Conservation (phyloP, 1,140 invertebrate genomes). For the Caenorhabditis briggsae region DNA sequence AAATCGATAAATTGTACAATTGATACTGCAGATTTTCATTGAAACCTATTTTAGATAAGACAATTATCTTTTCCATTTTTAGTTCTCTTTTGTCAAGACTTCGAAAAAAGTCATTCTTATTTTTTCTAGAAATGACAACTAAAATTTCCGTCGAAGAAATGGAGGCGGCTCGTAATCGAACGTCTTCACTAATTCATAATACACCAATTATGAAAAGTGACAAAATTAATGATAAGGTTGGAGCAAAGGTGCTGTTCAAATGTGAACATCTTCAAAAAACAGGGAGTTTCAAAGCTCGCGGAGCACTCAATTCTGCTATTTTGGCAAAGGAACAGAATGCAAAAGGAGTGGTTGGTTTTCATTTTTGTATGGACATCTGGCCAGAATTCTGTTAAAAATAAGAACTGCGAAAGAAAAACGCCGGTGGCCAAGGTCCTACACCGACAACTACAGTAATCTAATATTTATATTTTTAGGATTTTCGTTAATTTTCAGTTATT, state of each 20-base stretch:
- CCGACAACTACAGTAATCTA: no score
- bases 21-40: neutral
- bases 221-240: constrained; percentile 51
- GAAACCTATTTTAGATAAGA: constrained; percentile 9
- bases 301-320: constrained; percentile 78
- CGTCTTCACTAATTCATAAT: constrained; percentile 13
- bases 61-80: neutral
- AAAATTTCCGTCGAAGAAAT: constrained; percentile 25
- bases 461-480: no score
- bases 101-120: neutral
- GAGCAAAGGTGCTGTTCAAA: constrained; percentile 73
- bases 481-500: no score
- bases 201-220: constrained; percentile 56
- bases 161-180: constrained; percentile 15
- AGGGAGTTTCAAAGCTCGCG: constrained; percentile 78
- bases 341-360: constrained; percentile 64
- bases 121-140: neutral
- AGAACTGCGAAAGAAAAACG: no score
- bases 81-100: neutral
- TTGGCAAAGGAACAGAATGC: constrained; percentile 59
- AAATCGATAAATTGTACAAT: constrained; percentile 50
- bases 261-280: constrained; percentile 79
- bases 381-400: no score
- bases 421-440: no score
- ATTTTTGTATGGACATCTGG: neutral